Conservation (phyloP, 2,113 vertebrate genomes). For the Charadrius vociferus region DNA sequence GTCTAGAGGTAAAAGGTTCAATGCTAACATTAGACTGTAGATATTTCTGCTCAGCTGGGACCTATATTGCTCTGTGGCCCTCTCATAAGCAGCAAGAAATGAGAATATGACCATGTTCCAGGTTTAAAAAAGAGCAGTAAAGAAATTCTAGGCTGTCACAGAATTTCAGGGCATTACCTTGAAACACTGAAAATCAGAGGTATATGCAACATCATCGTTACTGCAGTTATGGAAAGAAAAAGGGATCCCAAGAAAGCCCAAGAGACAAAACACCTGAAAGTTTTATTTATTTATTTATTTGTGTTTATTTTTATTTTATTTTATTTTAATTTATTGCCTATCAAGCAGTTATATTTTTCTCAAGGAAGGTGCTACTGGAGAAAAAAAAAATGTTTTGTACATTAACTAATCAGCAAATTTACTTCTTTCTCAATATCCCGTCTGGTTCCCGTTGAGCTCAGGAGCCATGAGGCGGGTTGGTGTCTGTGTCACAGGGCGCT, state of each 20-base stretch:
- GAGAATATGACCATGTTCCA: background rate
- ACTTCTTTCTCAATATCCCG: accelerated
- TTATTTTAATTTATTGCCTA: background rate
- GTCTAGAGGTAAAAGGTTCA: background rate
- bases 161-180: background rate
- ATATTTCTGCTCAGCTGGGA: background rate
- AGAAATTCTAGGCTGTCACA: background rate
- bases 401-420: background rate
- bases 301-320: background rate
- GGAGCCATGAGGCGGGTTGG: background rate
- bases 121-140: background rate
- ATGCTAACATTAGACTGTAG: background rate
- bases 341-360: background rate
- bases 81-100: background rate
- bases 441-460: background rate
- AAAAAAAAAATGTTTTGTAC: background rate
- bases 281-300: background rate
- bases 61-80: background rate
- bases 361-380: background rate
- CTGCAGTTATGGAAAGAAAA: background rate
- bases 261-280: background rate
- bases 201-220: background rate
- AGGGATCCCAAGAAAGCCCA: background rate
- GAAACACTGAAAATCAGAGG: background rate
- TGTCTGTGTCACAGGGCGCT: background rate